Percentiles rank a stretch among this genome's conserved stretches.
Evolutionary conservation across 2,888 invertebrate species (phyloP).

Genomic region (Amitus sp.): DNA sequence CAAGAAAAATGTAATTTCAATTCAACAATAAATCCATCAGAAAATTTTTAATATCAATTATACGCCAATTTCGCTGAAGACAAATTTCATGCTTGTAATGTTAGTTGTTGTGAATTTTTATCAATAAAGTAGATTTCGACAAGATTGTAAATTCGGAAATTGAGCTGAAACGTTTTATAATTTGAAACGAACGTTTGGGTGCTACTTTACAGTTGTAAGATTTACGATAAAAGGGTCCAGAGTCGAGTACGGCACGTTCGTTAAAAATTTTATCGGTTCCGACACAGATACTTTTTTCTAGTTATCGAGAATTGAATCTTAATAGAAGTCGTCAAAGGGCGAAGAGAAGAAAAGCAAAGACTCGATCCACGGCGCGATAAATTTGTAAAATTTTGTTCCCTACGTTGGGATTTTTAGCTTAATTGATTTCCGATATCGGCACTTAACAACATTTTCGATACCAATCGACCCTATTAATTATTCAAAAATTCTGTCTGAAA

Average conservation of each 20-base stretch:
- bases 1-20: too few relatives aligned
- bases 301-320: slow-evolving; percentile 62
- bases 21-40: too few relatives aligned
- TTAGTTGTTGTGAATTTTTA: too few relatives aligned
- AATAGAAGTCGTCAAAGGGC: slow-evolving; percentile 39
- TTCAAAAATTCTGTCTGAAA: too few relatives aligned
- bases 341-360: slow-evolving; percentile 11
- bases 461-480: too few relatives aligned
- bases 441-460: too few relatives aligned
- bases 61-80: too few relatives aligned
- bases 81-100: too few relatives aligned
- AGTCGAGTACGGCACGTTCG: slow-evolving; percentile 56
- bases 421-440: too few relatives aligned
- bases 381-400: neutral
- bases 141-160: neutral
- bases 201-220: slow-evolving; percentile 40
- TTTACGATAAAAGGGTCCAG: slow-evolving; percentile 48
- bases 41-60: too few relatives aligned
- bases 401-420: too few relatives aligned
- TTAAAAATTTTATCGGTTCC: slow-evolving; percentile 46
- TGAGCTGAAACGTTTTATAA: slow-evolving; percentile 8
- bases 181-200: slow-evolving; percentile 24
- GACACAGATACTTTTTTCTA: slow-evolving; percentile 43
- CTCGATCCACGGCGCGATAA: neutral
- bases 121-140: neutral